Percentiles rank a stretch among this genome's conserved stretches.
phyloP scores from a whole-genome alignment of 2,888 invertebrate species.

The Cremastobaeus sp. region DNA sequence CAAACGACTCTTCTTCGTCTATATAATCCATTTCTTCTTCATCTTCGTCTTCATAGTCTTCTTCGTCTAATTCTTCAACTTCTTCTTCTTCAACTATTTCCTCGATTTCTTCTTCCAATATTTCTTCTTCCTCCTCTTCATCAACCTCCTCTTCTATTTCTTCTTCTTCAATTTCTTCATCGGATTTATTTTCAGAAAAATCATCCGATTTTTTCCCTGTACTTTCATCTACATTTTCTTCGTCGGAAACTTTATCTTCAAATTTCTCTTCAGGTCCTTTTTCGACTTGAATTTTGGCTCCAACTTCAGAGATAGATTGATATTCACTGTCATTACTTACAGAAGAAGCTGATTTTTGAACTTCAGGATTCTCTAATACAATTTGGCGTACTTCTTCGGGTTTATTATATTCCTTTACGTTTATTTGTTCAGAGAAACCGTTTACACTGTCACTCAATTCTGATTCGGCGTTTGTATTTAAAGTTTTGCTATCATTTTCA shows the following conservation, averaged over 20 bases:
- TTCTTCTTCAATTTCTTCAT: slow-evolving; percentile 18
- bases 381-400: too few relatives aligned
- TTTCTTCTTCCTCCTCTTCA: slow-evolving; percentile 21
- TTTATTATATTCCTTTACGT: slow-evolving; percentile 5
- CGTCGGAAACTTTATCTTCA: slow-evolving; percentile 16
- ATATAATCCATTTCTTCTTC: slow-evolving; percentile 60
- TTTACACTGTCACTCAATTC: too few relatives aligned
- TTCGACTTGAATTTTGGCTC: slow-evolving; percentile 26
- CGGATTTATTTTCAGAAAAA: slow-evolving; percentile 1
- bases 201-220: too few relatives aligned
- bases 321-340: slow-evolving; percentile 42
- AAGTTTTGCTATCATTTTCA: background rate
- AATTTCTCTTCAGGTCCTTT: slow-evolving; percentile 40
- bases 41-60: slow-evolving; percentile 56
- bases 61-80: slow-evolving; percentile 64
- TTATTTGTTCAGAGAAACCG: too few relatives aligned
- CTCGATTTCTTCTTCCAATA: slow-evolving; percentile 23
- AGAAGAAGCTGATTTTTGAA: slow-evolving; percentile 25
- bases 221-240: slow-evolving; percentile 24
- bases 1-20: slow-evolving; percentile 35
- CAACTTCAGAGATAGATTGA: slow-evolving; percentile 38
- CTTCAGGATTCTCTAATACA: slow-evolving; percentile 28
- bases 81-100: slow-evolving; percentile 69
- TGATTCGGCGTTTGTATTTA: too few relatives aligned
- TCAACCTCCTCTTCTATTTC: slow-evolving; percentile 19